Evolutionary conservation across 2,797 vertebrate species (phyloP).

Genomic region (Pteronotus mesoamericanus): DNA sequence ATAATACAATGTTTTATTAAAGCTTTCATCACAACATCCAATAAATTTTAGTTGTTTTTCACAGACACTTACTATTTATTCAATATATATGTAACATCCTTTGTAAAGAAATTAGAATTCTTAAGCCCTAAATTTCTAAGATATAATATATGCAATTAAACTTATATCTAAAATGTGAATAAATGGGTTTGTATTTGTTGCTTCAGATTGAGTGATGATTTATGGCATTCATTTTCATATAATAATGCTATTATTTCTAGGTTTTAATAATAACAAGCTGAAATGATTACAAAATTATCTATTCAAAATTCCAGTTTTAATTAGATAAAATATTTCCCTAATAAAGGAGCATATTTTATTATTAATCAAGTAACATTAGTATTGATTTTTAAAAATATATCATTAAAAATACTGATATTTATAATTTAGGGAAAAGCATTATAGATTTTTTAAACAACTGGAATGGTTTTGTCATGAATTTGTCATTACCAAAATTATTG

Average conservation of each 20-base stretch:
- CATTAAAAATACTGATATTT: not conserved
- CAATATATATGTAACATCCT: not conserved
- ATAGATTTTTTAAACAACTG: conserved; percentile 7
- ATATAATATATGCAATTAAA: not conserved
- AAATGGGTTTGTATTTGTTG: not conserved
- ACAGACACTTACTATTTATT: not conserved
- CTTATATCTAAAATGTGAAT: not conserved
- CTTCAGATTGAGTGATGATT: not conserved
- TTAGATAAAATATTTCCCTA: not conserved
- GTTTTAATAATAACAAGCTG: not conserved
- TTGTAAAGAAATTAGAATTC: conserved; percentile 20
- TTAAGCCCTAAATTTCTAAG: not conserved
- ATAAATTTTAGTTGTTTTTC: not conserved
- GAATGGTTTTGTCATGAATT: not conserved
- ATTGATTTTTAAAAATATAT: not conserved
- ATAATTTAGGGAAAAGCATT: not conserved
- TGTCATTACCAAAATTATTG: not conserved
- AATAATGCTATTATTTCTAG: not conserved
- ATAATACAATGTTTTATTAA: not conserved
- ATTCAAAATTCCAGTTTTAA: not conserved
- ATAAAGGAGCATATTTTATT: not conserved
- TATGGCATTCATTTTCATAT: not conserved
- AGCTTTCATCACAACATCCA: not conserved
- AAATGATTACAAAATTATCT: not conserved
- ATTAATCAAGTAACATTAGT: not conserved